Evolutionary conservation across 1,140 invertebrate genomes (phyloP), one percentile per base, ranked within the genome.

Genomic region (Ceratina calcarata): DNA sequence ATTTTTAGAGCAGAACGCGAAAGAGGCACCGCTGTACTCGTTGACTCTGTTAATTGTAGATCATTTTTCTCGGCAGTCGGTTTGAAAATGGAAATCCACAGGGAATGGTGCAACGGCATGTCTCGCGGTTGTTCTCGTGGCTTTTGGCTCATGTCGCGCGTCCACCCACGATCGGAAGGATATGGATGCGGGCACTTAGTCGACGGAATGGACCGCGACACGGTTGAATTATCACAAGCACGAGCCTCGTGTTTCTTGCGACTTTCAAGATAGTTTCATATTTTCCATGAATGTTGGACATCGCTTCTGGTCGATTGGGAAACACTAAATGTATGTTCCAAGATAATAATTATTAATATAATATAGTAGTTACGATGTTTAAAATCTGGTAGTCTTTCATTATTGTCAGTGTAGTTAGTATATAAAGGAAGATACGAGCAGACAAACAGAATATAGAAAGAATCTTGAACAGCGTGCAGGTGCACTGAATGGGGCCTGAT

Each of bases 101-200:
- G 74, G 82, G 77, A 78, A 81, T 69, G 72, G 62, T 69, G 10
- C 37, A 45, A 83, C 85, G 81, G 77, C 85, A 80, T 90, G 88
- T 89, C 82, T 71, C 82, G 90, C 89, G 91, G 90, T 91, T 91
- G 91, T 91, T 86, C 87, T 83, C 84, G 90, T 70, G 89, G 89
- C 82, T 87, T 86, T 65, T 58, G 85, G 89, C 83, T 89, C 91
- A 90, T 91, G 91, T 92, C 90, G 86, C 86, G 84, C 81, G 91
- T 91, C 90, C 91, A 91, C 91, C 91, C 90, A 92, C 91, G 87
- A 89, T 86, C 85, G 61, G 67, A 78, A 81, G 84, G 84, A 92
- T 92, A 92, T 92, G 81, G 87, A 92, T 92, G 90, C 83, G 86
- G 88, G 89, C 88, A 89, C 91, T 92, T 90, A 91, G 87, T 79